Percentiles rank a stretch among this genome's conserved stretches.
Evolutionary conservation across 2,797 vertebrate species (phyloP).

Genomic region (Botia kubotai): DNA sequence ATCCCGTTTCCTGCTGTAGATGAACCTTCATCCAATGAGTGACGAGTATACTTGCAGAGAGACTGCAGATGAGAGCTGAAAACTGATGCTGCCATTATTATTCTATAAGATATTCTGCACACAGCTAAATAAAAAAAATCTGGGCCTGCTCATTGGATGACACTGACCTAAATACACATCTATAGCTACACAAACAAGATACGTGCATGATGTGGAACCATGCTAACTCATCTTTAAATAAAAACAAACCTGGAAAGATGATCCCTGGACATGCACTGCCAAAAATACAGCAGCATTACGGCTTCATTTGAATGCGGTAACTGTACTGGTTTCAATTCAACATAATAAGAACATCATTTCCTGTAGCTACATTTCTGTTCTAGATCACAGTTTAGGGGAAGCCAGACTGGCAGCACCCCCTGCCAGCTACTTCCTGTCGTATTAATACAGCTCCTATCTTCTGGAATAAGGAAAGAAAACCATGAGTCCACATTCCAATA

Average conservation of each 20-base stretch:
- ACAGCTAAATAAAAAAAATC: neutral
- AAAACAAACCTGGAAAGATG: neutral
- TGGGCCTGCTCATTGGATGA: neutral
- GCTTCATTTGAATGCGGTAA: neutral
- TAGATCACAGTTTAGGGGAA: too few relatives aligned
- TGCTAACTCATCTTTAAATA: neutral
- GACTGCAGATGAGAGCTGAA: neutral
- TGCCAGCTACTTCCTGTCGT: neutral
- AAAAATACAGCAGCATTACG: neutral
- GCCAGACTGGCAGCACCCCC: neutral
- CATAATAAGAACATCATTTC: too few relatives aligned
- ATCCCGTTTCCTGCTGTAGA: neutral
- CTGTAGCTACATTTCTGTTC: too few relatives aligned
- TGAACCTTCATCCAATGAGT: constrained; percentile 5
- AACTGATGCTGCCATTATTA: constrained; percentile 4
- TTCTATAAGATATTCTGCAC: neutral
- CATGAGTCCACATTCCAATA: neutral
- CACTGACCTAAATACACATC: neutral
- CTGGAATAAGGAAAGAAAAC: neutral
- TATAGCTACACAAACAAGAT: neutral
- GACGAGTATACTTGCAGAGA: neutral
- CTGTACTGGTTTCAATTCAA: too few relatives aligned
- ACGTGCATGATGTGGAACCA: neutral
- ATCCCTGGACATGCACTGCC: neutral
- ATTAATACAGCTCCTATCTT: neutral